Evolutionary conservation across 2,888 invertebrate species (phyloP).

Genomic region (Gerris lacustris): DNA sequence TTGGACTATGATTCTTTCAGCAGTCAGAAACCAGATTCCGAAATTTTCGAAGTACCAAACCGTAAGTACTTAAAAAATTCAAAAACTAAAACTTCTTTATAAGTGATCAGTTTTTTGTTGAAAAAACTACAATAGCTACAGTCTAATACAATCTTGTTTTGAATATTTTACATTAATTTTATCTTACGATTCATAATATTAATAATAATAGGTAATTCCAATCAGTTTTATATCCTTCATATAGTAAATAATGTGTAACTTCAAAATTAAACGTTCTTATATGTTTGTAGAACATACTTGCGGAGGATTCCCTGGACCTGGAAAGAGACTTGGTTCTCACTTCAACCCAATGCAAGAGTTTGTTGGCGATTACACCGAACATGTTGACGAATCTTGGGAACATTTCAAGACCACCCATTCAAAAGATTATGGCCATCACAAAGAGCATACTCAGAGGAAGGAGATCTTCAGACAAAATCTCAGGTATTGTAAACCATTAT

Average conservation of each 20-base stretch:
- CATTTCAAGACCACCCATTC: constrained; percentile 60
- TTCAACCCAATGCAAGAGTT: constrained; percentile 93
- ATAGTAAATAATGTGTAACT: no score
- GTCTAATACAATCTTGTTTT: no score
- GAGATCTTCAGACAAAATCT: constrained; percentile 78
- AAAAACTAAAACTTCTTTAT: no score
- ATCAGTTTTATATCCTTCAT: no score
- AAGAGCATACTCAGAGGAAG: constrained; percentile 56
- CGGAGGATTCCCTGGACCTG: constrained; percentile 76
- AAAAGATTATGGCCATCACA: constrained; percentile 49
- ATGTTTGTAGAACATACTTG: constrained; percentile 37
- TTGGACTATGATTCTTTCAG: constrained; percentile 56
- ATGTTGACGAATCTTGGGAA: constrained; percentile 62
- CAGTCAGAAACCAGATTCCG: constrained; percentile 52
- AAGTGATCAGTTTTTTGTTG: no score
- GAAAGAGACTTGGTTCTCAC: constrained; percentile 57
- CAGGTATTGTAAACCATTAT: constrained; percentile 42
- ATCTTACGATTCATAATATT: no score
- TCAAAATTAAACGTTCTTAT: no score
- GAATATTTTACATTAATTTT: no score
- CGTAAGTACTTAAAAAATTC: constrained; percentile 45
- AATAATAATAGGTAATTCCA: no score
- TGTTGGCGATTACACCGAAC: constrained; percentile 54
- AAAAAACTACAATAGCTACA: no score
- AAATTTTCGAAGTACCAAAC: constrained; percentile 53